Evolutionary conservation across 2,113 vertebrate genomes (phyloP).

Genomic region (Rousettus leschenaultii): DNA sequence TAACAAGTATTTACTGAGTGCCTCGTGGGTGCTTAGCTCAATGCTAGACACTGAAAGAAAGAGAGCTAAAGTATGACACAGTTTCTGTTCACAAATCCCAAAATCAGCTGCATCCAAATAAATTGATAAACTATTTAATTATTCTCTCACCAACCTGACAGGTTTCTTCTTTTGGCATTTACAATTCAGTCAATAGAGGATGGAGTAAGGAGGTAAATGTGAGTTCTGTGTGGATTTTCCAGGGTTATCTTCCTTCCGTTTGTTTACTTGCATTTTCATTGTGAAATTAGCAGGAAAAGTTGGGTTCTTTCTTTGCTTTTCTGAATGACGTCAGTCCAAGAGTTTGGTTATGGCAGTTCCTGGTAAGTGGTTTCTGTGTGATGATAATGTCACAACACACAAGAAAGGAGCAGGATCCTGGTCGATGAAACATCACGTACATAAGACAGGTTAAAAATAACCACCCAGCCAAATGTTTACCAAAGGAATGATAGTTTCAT

Average conservation of each 20-base stretch:
- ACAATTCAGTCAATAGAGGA: constrained; percentile 40
- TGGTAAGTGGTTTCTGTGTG: constrained; percentile 64
- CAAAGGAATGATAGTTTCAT: constrained; percentile 31
- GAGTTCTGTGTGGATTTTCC: constrained; percentile 12
- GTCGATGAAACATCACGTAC: constrained; percentile 56
- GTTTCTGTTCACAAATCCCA: neutral
- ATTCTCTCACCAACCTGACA: constrained; percentile 66
- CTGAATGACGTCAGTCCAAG: constrained; percentile 43
- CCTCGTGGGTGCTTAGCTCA: neutral
- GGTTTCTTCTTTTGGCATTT: constrained; percentile 50
- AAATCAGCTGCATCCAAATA: neutral
- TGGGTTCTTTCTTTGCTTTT: constrained; percentile 56
- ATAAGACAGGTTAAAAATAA: constrained; percentile 6
- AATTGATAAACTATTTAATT: neutral
- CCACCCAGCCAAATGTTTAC: constrained; percentile 6
- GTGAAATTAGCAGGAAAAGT: constrained; percentile 59
- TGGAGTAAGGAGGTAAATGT: constrained; percentile 21
- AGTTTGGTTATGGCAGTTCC: constrained; percentile 54
- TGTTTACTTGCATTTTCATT: constrained; percentile 72
- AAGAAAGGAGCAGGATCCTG: neutral
- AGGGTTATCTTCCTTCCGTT: constrained; percentile 40
- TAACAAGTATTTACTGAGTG: neutral
- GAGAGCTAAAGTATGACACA: neutral
- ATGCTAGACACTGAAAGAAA: neutral
- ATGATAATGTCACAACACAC: neutral